Conservation (phyloP, 1,140 invertebrate species). For the Microplitis mediator region DNA sequence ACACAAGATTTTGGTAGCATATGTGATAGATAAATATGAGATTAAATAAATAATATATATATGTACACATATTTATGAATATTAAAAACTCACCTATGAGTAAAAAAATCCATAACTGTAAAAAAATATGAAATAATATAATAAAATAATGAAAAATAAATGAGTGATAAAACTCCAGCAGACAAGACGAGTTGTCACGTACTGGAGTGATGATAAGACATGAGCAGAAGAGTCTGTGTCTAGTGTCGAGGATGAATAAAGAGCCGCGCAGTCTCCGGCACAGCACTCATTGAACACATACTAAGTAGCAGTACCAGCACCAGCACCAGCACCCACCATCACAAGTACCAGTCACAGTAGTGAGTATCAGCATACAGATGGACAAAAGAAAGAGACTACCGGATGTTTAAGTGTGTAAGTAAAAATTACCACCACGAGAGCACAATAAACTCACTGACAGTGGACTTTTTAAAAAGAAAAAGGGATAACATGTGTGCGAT, state of each 20-base stretch:
- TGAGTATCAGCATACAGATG: background rate
- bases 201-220: background rate
- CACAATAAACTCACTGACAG: background rate
- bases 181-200: too few relatives aligned
- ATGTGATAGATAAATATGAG: too few relatives aligned
- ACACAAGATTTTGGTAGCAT: too few relatives aligned
- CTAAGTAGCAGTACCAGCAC: background rate
- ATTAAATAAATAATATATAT: too few relatives aligned
- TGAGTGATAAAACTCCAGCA: too few relatives aligned
- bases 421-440: background rate
- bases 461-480: too few relatives aligned
- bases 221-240: background rate
- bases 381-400: slow-evolving; percentile 4
- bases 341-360: background rate
- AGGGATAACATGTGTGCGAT: too few relatives aligned
- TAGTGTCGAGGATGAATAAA: background rate
- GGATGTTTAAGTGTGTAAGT: background rate
- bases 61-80: too few relatives aligned
- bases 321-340: background rate
- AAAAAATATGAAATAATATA: too few relatives aligned
- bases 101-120: too few relatives aligned
- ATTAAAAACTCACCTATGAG: too few relatives aligned
- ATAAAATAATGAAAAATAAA: too few relatives aligned
- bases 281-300: slow-evolving; percentile 22
- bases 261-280: slow-evolving; percentile 21